These are phyloP conservation scores for Cryptoblepharus egeriae DNA, from an alignment of 2,797 vertebrate genomes.

Conservation along the genomic window DNA sequence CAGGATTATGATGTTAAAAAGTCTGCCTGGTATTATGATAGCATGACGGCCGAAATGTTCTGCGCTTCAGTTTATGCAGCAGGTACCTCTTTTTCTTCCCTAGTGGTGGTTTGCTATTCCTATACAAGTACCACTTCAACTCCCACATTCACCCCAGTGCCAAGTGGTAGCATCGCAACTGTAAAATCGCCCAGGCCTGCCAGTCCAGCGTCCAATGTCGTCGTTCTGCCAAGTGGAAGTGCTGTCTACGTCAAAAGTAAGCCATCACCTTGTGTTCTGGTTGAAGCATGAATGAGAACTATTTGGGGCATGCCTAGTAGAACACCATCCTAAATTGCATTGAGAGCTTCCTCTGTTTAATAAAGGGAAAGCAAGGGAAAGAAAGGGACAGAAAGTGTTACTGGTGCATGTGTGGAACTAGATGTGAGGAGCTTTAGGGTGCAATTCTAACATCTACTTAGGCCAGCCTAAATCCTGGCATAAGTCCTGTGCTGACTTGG, in stretches of 20 bases:
- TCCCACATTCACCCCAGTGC: slow-evolving; percentile 87
- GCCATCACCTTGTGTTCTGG: slow-evolving; percentile 57
- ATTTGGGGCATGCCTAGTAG: too few relatives aligned
- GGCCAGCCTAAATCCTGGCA: too few relatives aligned
- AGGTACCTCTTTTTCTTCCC: slow-evolving; percentile 71
- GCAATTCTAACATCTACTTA: too few relatives aligned
- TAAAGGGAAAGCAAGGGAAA: too few relatives aligned
- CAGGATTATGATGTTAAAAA: too few relatives aligned
- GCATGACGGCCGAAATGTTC: slow-evolving; percentile 41
- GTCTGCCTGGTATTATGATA: slow-evolving; percentile 15
- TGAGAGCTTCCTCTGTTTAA: too few relatives aligned
- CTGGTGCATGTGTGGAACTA: too few relatives aligned
- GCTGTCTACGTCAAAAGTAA: slow-evolving; percentile 98
- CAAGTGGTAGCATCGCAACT: slow-evolving; percentile 85
- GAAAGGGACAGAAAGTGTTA: too few relatives aligned
- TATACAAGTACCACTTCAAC: slow-evolving; percentile 97
- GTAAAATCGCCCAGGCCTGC: slow-evolving; percentile 93
- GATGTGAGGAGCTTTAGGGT: too few relatives aligned
- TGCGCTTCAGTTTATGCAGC: slow-evolving; percentile 52
- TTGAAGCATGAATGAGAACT: neutral
- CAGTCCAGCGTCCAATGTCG: slow-evolving; percentile 95
- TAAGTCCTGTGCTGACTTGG: too few relatives aligned
- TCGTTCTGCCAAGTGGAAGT: slow-evolving; percentile 96
- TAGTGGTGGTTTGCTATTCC: slow-evolving; percentile 97
- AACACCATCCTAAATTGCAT: neutral